Percentiles rank a stretch among this genome's conserved stretches.
Evolutionary conservation across 2,113 vertebrate species (phyloP).

Genomic region (Brienomyrus longianalis): DNA sequence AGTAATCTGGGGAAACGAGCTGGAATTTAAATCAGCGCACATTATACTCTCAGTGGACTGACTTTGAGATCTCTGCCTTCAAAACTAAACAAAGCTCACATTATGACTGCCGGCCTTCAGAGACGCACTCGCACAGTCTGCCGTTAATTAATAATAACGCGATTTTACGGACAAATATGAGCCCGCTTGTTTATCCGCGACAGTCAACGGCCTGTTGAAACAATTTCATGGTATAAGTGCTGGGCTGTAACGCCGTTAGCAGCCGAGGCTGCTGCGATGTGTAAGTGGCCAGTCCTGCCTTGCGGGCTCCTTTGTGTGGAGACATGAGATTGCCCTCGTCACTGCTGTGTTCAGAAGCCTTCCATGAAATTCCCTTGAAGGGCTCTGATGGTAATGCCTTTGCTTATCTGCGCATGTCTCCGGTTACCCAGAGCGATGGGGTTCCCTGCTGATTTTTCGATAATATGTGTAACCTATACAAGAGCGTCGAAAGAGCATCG

Average conservation of each 20-base stretch:
- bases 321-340: neutral
- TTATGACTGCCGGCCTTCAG: neutral
- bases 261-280: neutral
- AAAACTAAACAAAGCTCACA: neutral
- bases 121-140: neutral
- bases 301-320: neutral
- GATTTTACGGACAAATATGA: neutral
- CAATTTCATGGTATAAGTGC: neutral
- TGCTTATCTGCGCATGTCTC: neutral
- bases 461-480: neutral
- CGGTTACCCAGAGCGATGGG: neutral
- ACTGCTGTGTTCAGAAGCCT: neutral
- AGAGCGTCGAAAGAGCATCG: neutral
- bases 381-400: neutral
- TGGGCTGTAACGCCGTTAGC: neutral
- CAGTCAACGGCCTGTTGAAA: neutral
- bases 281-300: neutral
- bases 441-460: neutral
- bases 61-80: neutral
- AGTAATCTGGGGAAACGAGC: neutral
- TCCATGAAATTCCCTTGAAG: neutral
- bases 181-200: neutral
- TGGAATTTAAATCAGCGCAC: neutral
- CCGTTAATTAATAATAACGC: neutral
- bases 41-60: neutral